Evolutionary conservation across 2,113 vertebrate genomes (phyloP).

Genomic region (Lamprotornis superbus): DNA sequence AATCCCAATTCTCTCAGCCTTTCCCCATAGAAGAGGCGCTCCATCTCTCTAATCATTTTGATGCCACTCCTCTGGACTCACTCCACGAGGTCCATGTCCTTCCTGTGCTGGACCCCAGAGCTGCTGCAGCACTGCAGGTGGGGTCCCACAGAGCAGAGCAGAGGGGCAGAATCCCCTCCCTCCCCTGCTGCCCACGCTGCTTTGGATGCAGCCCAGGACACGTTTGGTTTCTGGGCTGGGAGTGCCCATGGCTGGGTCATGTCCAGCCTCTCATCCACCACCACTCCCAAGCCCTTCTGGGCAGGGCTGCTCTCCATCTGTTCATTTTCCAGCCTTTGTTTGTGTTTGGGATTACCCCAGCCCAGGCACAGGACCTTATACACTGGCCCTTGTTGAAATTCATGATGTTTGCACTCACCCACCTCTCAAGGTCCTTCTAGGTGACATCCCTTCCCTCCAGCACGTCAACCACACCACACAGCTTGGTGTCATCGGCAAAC

Average conservation of each 20-base stretch:
- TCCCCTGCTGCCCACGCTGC: background rate
- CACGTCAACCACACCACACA: no score
- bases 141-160: background rate
- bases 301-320: background rate
- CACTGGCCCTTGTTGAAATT: background rate
- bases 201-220: background rate
- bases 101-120: background rate
- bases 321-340: no score
- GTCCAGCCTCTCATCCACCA: background rate
- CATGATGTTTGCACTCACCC: background rate
- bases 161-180: background rate
- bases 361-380: background rate
- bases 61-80: fast-evolving
- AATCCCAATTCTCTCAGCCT: background rate
- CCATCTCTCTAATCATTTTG: background rate
- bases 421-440: no score
- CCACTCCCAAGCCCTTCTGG: fast-evolving
- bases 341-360: no score
- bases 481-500: background rate
- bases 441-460: no score
- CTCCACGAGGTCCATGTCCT: background rate
- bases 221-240: fast-evolving
- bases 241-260: background rate
- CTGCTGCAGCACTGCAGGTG: background rate
- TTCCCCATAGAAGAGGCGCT: fast-evolving